A percentile compares a stretch with the other conserved stretches of the same genome.
Evolutionary conservation across 2,888 invertebrate genomes (phyloP).

Genomic region (Mesorhabditis spiculigera): DNA sequence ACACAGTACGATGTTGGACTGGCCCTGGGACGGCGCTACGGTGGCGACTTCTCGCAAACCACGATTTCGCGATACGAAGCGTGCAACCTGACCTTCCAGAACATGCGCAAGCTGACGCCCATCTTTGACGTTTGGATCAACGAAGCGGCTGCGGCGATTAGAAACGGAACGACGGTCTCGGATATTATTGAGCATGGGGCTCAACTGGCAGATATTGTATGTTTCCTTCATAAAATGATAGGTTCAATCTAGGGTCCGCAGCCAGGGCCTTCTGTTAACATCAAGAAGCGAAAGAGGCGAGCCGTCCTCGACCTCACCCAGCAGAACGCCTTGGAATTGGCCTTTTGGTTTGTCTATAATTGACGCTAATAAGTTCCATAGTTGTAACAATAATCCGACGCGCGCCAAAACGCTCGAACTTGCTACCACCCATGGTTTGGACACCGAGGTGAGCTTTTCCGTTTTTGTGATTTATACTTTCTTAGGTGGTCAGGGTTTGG

Average conservation of each 20-base stretch:
- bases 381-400: too few species aligned
- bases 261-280: not conserved
- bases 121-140: not conserved
- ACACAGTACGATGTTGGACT: not conserved
- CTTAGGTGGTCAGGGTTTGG: too few species aligned
- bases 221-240: too few species aligned
- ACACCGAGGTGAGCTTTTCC: too few species aligned
- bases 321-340: not conserved
- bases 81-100: not conserved
- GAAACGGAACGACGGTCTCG: not conserved
- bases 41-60: not conserved
- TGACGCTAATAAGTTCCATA: too few species aligned
- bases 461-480: too few species aligned
- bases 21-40: not conserved
- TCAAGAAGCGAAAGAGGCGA: not conserved
- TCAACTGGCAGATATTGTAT: not conserved
- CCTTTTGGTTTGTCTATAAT: not conserved
- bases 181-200: not conserved
- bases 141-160: not conserved
- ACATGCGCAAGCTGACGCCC: not conserved
- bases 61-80: not conserved
- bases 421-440: too few species aligned
- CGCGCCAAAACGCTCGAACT: too few species aligned
- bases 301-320: not conserved
- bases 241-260: too few species aligned